Conservation (phyloP, 2,797 vertebrate genomes). For the Enteromius fasciolatus region DNA sequence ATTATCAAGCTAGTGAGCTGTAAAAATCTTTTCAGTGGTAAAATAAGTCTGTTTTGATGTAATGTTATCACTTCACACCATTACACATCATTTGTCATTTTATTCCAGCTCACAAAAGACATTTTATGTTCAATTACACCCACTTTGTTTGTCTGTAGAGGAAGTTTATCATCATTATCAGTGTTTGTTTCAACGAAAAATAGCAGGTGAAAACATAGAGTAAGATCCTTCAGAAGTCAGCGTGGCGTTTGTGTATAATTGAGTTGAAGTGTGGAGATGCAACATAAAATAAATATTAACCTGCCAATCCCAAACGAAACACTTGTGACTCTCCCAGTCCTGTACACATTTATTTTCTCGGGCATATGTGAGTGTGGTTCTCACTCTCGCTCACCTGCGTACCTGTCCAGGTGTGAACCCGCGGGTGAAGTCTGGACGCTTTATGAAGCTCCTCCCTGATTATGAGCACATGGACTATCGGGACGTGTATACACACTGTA, state of each 20-base stretch:
- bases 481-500: slow-evolving; percentile 88
- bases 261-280: neutral
- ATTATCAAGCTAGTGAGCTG: no score
- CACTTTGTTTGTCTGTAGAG: neutral
- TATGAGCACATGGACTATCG: slow-evolving; percentile 92
- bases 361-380: neutral
- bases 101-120: neutral
- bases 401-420: slow-evolving; percentile 92
- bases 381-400: slow-evolving; percentile 70
- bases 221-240: no score
- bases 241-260: neutral
- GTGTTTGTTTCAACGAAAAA: neutral
- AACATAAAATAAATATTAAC: neutral
- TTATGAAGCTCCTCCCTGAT: slow-evolving; percentile 95
- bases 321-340: neutral
- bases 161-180: neutral
- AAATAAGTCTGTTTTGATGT: slow-evolving; percentile 9
- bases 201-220: neutral
- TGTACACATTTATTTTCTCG: neutral
- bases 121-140: no score
- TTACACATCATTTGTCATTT: neutral
- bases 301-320: neutral
- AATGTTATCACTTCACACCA: neutral
- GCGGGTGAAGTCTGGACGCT: slow-evolving; percentile 90
- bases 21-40: neutral